These are phyloP conservation scores for Hylaeus volcanicus DNA, from an alignment of 1,140 invertebrate species.

Conservation along the genomic window DNA sequence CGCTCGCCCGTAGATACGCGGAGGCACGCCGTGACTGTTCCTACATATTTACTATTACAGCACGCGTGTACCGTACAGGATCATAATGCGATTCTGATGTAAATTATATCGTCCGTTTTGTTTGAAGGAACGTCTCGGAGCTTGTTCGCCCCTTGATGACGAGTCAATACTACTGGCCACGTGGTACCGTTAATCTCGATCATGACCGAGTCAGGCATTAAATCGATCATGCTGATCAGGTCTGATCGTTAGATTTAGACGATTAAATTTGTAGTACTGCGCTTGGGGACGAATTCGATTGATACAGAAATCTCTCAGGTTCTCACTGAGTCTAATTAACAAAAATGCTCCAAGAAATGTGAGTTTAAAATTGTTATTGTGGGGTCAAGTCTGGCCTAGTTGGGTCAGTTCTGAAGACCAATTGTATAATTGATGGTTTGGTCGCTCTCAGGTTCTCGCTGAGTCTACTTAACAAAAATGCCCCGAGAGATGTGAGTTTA, in stretches of 20 bases:
- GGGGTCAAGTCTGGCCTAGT: too few species aligned
- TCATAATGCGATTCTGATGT: constrained; percentile 64
- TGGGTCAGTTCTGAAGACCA: too few species aligned
- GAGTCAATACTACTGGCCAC: constrained; percentile 4
- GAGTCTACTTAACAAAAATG: too few species aligned
- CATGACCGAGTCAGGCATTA: background rate
- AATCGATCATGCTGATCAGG: background rate
- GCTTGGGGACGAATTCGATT: too few species aligned
- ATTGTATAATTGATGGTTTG: too few species aligned
- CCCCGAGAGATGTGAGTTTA: too few species aligned
- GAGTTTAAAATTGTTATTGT: too few species aligned
- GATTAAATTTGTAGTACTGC: background rate
- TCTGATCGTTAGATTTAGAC: background rate
- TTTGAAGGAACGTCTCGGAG: background rate
- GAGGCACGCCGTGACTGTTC: constrained; percentile 17
- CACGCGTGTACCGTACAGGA: constrained; percentile 65
- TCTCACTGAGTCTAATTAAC: too few species aligned
- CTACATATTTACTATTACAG: constrained; percentile 69
- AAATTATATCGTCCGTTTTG: constrained; percentile 57
- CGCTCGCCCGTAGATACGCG: constrained; percentile 25
- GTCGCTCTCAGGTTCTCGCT: too few species aligned
- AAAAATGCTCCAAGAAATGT: too few species aligned
- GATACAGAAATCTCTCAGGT: too few species aligned
- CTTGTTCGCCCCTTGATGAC: constrained; percentile 2
- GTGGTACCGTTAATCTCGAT: constrained; percentile 12